Evolutionary conservation across 2,797 vertebrate species (phyloP).

Genomic region (Platalea minor): DNA sequence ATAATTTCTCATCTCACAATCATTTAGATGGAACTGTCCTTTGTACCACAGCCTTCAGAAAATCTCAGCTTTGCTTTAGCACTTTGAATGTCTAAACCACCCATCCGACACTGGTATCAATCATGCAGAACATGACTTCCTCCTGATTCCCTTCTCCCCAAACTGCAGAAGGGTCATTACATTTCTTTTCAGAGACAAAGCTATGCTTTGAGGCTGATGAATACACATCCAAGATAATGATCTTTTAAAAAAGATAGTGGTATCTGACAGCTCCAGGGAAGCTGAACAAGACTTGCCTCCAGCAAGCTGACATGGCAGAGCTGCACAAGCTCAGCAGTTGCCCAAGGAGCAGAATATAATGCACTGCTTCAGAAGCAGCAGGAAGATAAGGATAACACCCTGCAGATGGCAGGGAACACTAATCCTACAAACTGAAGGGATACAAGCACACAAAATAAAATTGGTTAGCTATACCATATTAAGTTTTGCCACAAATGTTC

Average conservation of each 20-base stretch:
- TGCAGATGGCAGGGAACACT: neutral
- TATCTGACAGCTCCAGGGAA: neutral
- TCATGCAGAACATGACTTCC: neutral
- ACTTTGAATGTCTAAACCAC: accelerated
- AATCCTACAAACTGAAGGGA: neutral
- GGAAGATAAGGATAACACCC: neutral
- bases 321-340: neutral
- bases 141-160: neutral
- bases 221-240: neutral
- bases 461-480: neutral
- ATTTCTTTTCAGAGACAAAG: neutral
- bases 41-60: neutral
- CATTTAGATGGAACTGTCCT: neutral
- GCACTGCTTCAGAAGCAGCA: neutral
- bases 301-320: neutral
- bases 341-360: neutral
- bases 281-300: neutral
- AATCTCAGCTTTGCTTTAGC: neutral
- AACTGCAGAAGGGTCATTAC: neutral
- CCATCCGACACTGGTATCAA: accelerated
- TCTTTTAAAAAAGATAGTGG: neutral
- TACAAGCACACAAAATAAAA: neutral
- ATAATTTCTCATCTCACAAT: neutral
- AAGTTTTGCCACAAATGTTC: neutral
- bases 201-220: neutral